A percentile compares a stretch with the other conserved stretches of the same genome.
Evolutionary conservation across 2,797 vertebrate species (phyloP).

Genomic region (Antrozous pallidus): DNA sequence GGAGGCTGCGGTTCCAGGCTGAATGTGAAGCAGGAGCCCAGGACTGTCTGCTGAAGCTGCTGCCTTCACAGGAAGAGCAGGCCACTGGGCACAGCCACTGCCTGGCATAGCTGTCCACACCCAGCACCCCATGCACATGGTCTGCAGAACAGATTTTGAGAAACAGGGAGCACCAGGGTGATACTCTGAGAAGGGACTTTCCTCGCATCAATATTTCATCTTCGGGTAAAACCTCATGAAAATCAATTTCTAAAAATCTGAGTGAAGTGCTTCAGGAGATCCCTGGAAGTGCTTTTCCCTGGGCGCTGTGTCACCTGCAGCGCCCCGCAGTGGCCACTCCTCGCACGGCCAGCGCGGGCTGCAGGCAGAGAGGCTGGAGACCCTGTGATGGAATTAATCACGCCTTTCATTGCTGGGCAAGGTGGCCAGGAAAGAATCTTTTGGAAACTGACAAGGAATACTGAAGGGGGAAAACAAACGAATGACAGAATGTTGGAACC

Average conservation of each 20-base stretch:
- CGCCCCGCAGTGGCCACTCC: background rate
- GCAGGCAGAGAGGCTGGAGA: too few species aligned
- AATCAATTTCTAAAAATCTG: background rate
- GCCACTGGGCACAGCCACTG: background rate
- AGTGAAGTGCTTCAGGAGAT: background rate
- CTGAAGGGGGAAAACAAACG: background rate
- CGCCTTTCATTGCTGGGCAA: conserved; percentile 1
- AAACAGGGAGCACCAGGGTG: background rate
- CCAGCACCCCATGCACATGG: background rate
- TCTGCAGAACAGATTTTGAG: background rate
- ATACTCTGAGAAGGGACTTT: background rate
- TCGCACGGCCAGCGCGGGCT: accelerated
- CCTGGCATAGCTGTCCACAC: background rate
- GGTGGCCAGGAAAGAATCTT: background rate
- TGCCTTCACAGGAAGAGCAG: background rate
- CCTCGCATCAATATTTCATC: background rate
- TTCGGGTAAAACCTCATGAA: background rate
- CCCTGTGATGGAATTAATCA: conserved; percentile 29
- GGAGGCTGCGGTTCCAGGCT: background rate
- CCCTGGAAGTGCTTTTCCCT: background rate
- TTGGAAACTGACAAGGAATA: background rate
- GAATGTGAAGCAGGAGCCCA: background rate
- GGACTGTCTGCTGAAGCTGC: background rate
- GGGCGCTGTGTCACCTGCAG: background rate
- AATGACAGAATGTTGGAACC: conserved; percentile 18